A percentile compares a stretch with the other conserved stretches of the same genome.
phyloP scores from a whole-genome alignment of 2,113 vertebrate species.

The Hoplias malabaricus region DNA sequence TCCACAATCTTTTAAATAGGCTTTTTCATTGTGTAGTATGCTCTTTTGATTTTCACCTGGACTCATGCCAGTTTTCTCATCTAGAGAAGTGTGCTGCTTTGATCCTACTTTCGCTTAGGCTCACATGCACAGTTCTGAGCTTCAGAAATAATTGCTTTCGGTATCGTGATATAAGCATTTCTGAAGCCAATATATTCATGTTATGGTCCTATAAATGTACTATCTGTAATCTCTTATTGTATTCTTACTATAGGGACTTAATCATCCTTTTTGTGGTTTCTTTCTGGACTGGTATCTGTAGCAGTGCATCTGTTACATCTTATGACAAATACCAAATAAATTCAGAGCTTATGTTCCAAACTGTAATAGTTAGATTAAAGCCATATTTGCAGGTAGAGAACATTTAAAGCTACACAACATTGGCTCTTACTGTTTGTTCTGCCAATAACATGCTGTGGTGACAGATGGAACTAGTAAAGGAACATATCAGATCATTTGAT shows the following conservation, averaged over 20 bases:
- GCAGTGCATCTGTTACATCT: neutral
- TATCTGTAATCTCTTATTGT: neutral
- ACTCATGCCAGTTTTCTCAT: conserved; percentile 46
- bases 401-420: neutral
- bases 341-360: too few relatives aligned
- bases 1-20: conserved; percentile 48
- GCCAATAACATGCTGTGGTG: conserved; percentile 8
- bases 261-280: neutral
- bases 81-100: conserved; percentile 7
- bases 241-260: neutral
- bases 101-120: neutral
- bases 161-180: neutral
- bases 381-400: neutral
- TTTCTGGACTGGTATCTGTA: neutral
- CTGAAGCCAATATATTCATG: neutral
- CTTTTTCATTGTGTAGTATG: conserved; percentile 52
- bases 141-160: neutral
- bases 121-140: neutral
- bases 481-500: conserved; percentile 66
- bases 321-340: neutral
- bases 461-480: conserved; percentile 28
- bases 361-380: neutral
- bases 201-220: neutral
- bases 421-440: neutral
- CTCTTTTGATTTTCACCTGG: conserved; percentile 52